Conservation (phyloP, 2,888 invertebrate species). For the Scaptomyza polygonia region DNA sequence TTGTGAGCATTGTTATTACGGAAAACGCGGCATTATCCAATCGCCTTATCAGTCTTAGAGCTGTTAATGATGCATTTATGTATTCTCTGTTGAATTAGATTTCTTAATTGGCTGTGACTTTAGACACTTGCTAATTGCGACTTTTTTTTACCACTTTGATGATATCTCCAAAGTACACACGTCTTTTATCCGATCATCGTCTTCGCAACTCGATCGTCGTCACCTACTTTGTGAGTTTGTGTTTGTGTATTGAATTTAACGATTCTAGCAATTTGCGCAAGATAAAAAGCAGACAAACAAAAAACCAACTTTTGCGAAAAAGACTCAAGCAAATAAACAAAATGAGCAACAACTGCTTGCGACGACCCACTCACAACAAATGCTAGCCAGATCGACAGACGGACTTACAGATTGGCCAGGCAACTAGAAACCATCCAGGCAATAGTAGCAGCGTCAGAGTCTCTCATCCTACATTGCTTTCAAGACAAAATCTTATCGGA, state of each 20-base stretch:
- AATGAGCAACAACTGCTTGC: constrained; percentile 21
- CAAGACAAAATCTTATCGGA: constrained; percentile 52
- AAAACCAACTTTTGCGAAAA: constrained; percentile 47
- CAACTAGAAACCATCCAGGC: constrained; percentile 23
- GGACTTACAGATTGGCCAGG: background rate
- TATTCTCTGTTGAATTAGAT: constrained; percentile 13
- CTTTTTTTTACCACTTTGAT: constrained; percentile 23
- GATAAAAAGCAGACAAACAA: constrained; percentile 54
- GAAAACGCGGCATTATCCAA: background rate
- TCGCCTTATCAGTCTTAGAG: constrained; percentile 24
- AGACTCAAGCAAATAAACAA: constrained; percentile 60
- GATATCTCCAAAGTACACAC: constrained; percentile 1
- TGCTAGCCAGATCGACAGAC: constrained; percentile 10
- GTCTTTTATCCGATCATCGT: constrained; percentile 30
- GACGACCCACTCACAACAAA: constrained; percentile 47
- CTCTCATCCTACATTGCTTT: constrained; percentile 15
- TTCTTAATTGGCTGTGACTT: constrained; percentile 48
- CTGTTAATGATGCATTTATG: constrained; percentile 43
- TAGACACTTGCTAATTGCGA: constrained; percentile 28
- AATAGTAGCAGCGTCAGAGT: background rate
- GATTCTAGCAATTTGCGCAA: constrained; percentile 53
- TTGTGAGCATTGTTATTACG: constrained; percentile 5
- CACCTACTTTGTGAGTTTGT: constrained; percentile 6
- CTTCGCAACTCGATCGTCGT: constrained; percentile 34
- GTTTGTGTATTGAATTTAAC: constrained; percentile 45